Conservation (phyloP, 2,113 vertebrate genomes). For the Caretta caretta region DNA sequence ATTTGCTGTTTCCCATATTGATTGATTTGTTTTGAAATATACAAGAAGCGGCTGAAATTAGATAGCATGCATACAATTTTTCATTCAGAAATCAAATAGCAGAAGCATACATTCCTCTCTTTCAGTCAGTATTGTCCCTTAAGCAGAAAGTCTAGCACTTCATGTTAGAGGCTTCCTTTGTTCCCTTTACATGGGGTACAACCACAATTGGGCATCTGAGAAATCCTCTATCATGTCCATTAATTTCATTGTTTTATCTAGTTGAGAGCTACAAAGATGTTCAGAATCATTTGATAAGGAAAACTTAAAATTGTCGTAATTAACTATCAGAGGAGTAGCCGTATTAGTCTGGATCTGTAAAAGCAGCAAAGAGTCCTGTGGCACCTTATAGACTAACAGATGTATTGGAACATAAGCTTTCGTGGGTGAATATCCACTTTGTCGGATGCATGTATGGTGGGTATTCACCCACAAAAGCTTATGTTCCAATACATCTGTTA, state of each 20-base stretch:
- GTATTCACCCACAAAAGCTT: too few species aligned
- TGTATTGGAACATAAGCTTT: too few species aligned
- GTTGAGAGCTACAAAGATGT: slow-evolving; percentile 56
- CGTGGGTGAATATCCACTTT: too few species aligned
- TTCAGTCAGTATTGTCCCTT: slow-evolving; percentile 64
- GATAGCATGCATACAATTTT: not conserved
- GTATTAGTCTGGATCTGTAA: too few species aligned
- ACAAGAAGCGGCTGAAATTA: slow-evolving; percentile 2
- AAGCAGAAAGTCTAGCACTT: slow-evolving; percentile 58
- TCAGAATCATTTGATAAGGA: slow-evolving; percentile 4
- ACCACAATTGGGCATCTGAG: slow-evolving; percentile 42
- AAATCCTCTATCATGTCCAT: slow-evolving; percentile 56
- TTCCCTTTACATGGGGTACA: slow-evolving; percentile 59
- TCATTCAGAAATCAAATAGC: slow-evolving; percentile 62
- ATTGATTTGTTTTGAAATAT: not conserved
- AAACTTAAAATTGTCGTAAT: slow-evolving; percentile 42
- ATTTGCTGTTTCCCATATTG: not conserved
- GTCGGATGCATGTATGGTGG: too few species aligned
- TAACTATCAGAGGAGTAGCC: not conserved
- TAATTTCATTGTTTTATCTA: slow-evolving; percentile 64
- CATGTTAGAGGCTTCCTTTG: slow-evolving; percentile 65
- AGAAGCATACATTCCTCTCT: slow-evolving; percentile 54
- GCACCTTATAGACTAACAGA: too few species aligned
- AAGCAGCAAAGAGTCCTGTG: too few species aligned
- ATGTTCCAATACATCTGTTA: too few species aligned